Evolutionary conservation across 2,113 vertebrate species (phyloP).

Genomic region (Heptranchias perlo): DNA sequence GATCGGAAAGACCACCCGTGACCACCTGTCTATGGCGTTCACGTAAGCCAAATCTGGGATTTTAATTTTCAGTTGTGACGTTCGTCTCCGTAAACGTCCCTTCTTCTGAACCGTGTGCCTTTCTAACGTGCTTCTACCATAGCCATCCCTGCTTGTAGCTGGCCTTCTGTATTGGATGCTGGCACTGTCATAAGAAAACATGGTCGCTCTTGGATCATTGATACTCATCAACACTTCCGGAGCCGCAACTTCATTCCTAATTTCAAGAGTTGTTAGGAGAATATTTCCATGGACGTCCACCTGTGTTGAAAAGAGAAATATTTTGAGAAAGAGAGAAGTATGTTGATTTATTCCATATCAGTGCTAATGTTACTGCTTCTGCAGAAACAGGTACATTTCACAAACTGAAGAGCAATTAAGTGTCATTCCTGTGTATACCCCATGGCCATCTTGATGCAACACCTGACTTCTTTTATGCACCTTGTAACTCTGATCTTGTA

Average conservation of each 20-base stretch:
- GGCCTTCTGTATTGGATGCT: slow-evolving; percentile 82
- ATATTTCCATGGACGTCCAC: slow-evolving; percentile 79
- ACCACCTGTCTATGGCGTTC: slow-evolving; percentile 95
- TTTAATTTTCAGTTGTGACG: slow-evolving; percentile 88
- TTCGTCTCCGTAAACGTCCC: slow-evolving; percentile 67
- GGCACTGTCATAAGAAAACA: slow-evolving; percentile 71
- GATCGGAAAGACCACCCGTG: slow-evolving; percentile 85
- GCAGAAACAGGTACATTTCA: background rate
- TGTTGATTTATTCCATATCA: background rate
- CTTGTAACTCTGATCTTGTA: background rate
- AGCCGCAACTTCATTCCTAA: slow-evolving; percentile 63
- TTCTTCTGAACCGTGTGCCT: slow-evolving; percentile 69
- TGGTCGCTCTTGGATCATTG: slow-evolving; percentile 62
- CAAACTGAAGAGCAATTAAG: background rate
- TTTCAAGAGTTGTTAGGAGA: slow-evolving; percentile 73
- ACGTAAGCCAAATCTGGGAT: slow-evolving; percentile 91
- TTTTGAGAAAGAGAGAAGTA: background rate
- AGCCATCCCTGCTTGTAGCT: slow-evolving; percentile 69
- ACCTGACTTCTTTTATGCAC: background rate
- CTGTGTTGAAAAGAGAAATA: slow-evolving; percentile 53
- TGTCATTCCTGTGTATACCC: background rate
- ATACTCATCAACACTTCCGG: slow-evolving; percentile 61
- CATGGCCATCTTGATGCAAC: background rate
- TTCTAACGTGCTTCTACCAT: slow-evolving; percentile 62
- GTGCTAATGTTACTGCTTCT: background rate